Conservation (phyloP, 37 sponge, comb jelly and placozoan species). For the Geodia barretti region DNA sequence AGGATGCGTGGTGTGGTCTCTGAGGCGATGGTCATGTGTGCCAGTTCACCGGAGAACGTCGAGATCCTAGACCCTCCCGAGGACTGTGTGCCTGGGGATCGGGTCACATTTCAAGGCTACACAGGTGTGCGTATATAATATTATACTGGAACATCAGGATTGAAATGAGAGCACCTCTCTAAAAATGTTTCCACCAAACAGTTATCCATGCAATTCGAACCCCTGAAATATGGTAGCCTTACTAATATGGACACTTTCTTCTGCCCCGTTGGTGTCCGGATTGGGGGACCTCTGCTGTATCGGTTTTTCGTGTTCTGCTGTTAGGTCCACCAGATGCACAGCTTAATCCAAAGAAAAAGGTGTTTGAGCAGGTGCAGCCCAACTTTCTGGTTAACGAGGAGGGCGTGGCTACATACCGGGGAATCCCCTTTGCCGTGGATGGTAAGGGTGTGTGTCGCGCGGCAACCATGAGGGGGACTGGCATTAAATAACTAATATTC, state of each 20-base stretch:
- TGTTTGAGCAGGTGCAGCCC: constrained; percentile 84
- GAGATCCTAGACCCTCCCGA: constrained; percentile 91
- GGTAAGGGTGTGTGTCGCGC: constrained; percentile 85
- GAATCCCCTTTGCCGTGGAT: constrained; percentile 58
- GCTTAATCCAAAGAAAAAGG: constrained; percentile 96
- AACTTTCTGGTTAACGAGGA: constrained; percentile 73
- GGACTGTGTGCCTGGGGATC: constrained; percentile 85
- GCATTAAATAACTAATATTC: constrained; percentile 63
- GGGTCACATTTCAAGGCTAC: constrained; percentile 84
- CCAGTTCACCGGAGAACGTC: constrained; percentile 52
- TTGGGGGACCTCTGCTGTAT: too few species aligned
- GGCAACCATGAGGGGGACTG: constrained; percentile 51
- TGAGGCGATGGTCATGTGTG: constrained; percentile 99
- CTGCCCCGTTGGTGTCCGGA: too few species aligned
- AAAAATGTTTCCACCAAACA: too few species aligned
- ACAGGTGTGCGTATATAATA: constrained; percentile 36
- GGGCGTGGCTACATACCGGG: constrained; percentile 81
- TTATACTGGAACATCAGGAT: neutral
- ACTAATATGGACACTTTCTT: too few species aligned
- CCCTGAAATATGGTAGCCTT: too few species aligned
- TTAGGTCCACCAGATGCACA: constrained; percentile 85
- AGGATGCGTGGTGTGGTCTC: constrained; percentile 92
- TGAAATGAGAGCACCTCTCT: too few species aligned
- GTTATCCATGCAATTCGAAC: too few species aligned
- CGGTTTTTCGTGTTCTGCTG: too few species aligned